Evolutionary conservation across 2,113 vertebrate species (phyloP).

Genomic region (Ptyas mucosa): DNA sequence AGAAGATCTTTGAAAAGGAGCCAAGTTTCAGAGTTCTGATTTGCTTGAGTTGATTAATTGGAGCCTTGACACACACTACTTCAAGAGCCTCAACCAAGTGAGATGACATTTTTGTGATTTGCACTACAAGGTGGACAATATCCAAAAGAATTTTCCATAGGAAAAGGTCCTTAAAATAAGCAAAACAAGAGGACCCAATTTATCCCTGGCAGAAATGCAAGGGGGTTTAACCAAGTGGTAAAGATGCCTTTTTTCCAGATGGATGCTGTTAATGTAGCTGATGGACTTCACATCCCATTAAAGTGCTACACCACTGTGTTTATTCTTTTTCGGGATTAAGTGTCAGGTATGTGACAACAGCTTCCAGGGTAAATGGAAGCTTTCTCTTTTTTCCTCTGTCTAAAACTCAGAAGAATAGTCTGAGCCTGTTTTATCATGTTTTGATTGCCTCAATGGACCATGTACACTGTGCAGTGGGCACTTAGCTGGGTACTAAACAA

Average conservation of each 20-base stretch:
- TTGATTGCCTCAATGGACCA: not conserved
- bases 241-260: not conserved
- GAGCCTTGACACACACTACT: too few species aligned
- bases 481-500: not conserved
- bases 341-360: not conserved
- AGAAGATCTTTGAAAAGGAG: too few species aligned
- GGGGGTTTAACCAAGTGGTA: not conserved
- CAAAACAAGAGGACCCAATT: not conserved
- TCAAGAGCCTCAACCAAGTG: not conserved
- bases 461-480: rapidly evolving
- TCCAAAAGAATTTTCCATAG: not conserved
- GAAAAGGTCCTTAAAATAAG: not conserved
- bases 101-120: not conserved
- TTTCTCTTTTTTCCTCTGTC: not conserved
- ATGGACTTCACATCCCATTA: not conserved
- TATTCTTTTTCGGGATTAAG: not conserved
- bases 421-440: not conserved
- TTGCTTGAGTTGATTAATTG: too few species aligned
- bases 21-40: too few species aligned
- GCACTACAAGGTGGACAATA: not conserved
- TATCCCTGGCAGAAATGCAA: not conserved
- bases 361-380: not conserved
- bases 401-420: not conserved
- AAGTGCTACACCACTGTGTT: too few species aligned
- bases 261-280: not conserved